phyloP scores from a whole-genome alignment of 2,888 invertebrate genomes.

The Morpho achilles region DNA sequence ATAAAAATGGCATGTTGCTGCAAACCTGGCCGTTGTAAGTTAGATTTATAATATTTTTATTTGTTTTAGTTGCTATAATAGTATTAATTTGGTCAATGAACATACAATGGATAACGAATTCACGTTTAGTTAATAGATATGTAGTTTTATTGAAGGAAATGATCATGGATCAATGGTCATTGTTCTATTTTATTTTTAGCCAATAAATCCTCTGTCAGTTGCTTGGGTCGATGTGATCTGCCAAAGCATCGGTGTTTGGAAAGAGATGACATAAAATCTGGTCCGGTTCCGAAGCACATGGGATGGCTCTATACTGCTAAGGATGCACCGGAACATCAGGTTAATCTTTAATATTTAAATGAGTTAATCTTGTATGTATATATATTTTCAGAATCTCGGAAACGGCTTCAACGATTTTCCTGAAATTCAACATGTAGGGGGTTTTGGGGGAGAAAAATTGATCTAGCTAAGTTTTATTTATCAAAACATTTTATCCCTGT shows the following conservation, averaged over 20 bases:
- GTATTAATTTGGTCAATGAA: too few species aligned
- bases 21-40: constrained; percentile 47
- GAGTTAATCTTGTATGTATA: too few species aligned
- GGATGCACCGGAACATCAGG: constrained; percentile 65
- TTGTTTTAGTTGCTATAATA: too few species aligned
- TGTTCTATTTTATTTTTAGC: constrained; percentile 33
- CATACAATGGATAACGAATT: too few species aligned
- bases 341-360: constrained; percentile 20
- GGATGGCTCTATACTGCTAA: constrained; percentile 71
- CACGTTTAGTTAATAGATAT: too few species aligned
- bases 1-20: constrained; percentile 57
- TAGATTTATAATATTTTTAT: not conserved
- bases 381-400: not conserved
- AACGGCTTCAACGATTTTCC: too few species aligned
- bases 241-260: constrained; percentile 63
- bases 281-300: constrained; percentile 64
- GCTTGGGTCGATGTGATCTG: constrained; percentile 65
- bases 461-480: too few species aligned
- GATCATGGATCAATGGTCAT: too few species aligned
- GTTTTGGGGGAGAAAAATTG: too few species aligned
- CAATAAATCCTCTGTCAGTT: constrained; percentile 50
- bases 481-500: too few species aligned
- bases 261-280: constrained; percentile 52
- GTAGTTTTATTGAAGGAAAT: too few species aligned
- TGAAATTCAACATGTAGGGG: too few species aligned